Evolutionary conservation across 2,113 vertebrate species (phyloP).

Genomic region (Leptobrachium ailaonicum): DNA sequence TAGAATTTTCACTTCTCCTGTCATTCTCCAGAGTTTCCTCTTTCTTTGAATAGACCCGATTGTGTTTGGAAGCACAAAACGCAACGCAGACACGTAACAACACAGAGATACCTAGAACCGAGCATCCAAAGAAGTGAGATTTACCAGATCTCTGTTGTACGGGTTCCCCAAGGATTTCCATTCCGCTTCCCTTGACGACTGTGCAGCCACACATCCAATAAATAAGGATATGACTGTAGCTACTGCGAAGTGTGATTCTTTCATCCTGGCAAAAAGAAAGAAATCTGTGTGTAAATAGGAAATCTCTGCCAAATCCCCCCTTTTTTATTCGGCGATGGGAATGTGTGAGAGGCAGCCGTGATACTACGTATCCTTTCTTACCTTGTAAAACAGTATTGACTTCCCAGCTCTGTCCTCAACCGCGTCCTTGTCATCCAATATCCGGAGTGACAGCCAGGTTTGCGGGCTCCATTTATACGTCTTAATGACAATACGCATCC

Average conservation of each 20-base stretch:
- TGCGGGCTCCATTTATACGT: slow-evolving; percentile 40
- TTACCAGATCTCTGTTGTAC: slow-evolving; percentile 58
- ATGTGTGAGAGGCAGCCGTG: too few relatives aligned
- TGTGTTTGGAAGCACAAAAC: not conserved
- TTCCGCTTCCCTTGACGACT: slow-evolving; percentile 51
- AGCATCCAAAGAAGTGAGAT: not conserved
- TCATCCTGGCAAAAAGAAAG: slow-evolving; percentile 20
- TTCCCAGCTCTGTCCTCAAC: slow-evolving; percentile 16
- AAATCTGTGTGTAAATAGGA: not conserved
- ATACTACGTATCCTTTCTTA: not conserved
- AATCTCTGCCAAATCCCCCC: not conserved
- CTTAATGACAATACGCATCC: slow-evolving; percentile 43
- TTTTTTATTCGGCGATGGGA: too few relatives aligned
- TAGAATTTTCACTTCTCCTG: too few relatives aligned
- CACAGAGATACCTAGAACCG: not conserved
- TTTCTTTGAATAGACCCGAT: too few relatives aligned
- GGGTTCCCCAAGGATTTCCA: slow-evolving; percentile 57
- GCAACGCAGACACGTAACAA: not conserved
- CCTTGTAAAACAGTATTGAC: slow-evolving; percentile 3
- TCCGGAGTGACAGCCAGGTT: slow-evolving; percentile 10
- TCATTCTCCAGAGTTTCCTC: too few relatives aligned
- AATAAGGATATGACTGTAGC: slow-evolving; percentile 15
- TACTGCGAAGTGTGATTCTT: slow-evolving; percentile 39
- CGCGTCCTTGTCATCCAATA: slow-evolving; percentile 26
- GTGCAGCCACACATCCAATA: slow-evolving; percentile 38